A percentile compares a stretch with the other conserved stretches of the same genome.
Conservation (phyloP, 2,888 invertebrate genomes). For the Caenorhabditis sp. region DNA sequence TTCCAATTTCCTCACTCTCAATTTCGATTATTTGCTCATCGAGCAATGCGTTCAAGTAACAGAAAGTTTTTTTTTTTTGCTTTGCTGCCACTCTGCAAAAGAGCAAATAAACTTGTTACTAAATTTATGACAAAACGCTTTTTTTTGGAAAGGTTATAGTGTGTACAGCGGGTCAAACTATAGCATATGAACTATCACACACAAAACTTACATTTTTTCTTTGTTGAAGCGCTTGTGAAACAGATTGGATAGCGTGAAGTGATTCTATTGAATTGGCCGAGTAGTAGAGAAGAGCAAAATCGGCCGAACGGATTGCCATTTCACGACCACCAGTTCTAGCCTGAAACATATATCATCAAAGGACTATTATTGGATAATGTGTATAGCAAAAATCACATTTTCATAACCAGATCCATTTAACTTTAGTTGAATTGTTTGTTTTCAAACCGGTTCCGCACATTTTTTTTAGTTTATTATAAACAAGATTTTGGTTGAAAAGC, state of each 20-base stretch:
- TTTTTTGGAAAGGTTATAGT: background rate
- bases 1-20: background rate
- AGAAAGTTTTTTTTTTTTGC: constrained; percentile 1
- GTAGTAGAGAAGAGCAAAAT: constrained; percentile 46
- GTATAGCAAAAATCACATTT: too few species aligned
- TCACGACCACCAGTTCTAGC: constrained; percentile 51
- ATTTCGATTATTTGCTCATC: constrained; percentile 22
- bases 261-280: constrained; percentile 36
- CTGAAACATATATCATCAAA: constrained; percentile 31
- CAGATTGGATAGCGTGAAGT: constrained; percentile 30
- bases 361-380: too few species aligned
- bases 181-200: background rate
- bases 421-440: too few species aligned
- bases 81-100: constrained; percentile 6
- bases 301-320: constrained; percentile 49
- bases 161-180: background rate
- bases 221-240: constrained; percentile 27
- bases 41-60: constrained; percentile 43
- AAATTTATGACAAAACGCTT: background rate
- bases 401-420: too few species aligned
- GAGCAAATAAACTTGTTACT: constrained; percentile 12
- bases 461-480: too few species aligned
- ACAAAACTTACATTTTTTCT: constrained; percentile 40
- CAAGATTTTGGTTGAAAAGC: too few species aligned
- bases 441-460: too few species aligned